A percentile compares a stretch with the other conserved stretches of the same genome.
Evolutionary conservation across 2,113 vertebrate genomes (phyloP).

Genomic region (human (Homo sapiens)): GRCh38 chr9:89074001-89074500

Average conservation of each 20-base stretch:
- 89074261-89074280: neutral
- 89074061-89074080: neutral
- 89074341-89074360: no score
- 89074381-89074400: neutral
- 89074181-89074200: neutral
- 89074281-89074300: neutral
- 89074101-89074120: neutral
- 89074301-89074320: accelerated
- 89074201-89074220: no score
- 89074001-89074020: accelerated
- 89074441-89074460: neutral
- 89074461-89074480: neutral
- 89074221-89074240: neutral
- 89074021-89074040: neutral
- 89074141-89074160: neutral
- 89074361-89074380: no score
- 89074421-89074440: neutral
- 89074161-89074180: neutral
- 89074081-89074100: neutral
- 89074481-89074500: neutral
- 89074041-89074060: neutral
- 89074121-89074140: neutral
- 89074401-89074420: neutral
- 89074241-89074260: neutral
- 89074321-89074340: neutral